Percentiles rank a stretch among this genome's conserved stretches.
phyloP scores from a whole-genome alignment of 1,140 invertebrate species.

The Drosophila albomicans region DNA sequence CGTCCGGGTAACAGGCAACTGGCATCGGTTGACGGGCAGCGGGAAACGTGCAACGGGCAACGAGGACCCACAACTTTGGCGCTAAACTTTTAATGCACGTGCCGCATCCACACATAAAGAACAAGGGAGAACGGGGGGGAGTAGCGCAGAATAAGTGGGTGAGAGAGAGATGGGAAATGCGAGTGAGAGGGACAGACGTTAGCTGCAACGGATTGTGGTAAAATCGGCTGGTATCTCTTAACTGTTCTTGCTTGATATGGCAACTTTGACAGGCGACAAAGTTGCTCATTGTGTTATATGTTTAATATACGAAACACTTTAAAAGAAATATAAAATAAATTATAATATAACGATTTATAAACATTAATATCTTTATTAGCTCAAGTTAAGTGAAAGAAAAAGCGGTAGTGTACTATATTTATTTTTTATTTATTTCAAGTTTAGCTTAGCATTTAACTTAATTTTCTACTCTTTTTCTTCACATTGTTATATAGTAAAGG shows the following conservation, averaged over 20 bases:
- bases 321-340: background rate
- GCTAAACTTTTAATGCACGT: constrained; percentile 81
- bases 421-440: too few species aligned
- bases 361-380: too few species aligned
- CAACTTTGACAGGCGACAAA: constrained; percentile 25
- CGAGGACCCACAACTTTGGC: constrained; percentile 64
- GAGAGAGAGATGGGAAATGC: background rate
- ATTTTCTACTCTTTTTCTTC: too few species aligned
- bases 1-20: constrained; percentile 24
- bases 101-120: constrained; percentile 17
- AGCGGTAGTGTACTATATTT: too few species aligned
- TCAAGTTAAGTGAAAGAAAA: too few species aligned
- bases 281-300: background rate
- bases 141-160: background rate
- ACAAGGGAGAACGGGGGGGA: background rate
- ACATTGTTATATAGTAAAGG: too few species aligned
- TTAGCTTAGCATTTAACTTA: too few species aligned
- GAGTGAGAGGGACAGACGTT: background rate
- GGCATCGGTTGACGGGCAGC: background rate
- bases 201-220: constrained; percentile 40
- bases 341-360: too few species aligned
- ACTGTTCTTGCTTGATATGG: constrained; percentile 27
- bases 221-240: constrained; percentile 28
- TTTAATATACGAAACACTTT: background rate
- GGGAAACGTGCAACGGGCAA: background rate